Conservation (phyloP, 2,797 vertebrate species). For the Smutsia gigantea region DNA sequence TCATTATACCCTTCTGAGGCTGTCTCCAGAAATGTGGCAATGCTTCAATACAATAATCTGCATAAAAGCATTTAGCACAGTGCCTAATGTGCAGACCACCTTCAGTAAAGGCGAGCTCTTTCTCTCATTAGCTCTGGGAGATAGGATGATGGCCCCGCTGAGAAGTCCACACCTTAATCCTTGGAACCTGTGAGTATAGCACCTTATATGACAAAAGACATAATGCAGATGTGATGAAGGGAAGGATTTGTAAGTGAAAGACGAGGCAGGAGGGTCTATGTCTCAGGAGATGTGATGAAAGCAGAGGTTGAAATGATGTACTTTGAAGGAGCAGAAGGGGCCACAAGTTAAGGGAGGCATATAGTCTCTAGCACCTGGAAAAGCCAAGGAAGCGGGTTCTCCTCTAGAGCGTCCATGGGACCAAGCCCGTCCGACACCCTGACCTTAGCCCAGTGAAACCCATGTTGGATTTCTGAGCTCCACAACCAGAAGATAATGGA, state of each 20-base stretch:
- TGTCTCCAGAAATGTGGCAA: neutral
- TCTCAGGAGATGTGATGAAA: neutral
- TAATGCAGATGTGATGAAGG: neutral
- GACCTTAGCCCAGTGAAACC: neutral
- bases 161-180: neutral
- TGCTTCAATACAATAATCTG: neutral
- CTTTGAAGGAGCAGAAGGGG: neutral
- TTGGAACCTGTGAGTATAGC: neutral
- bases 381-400: neutral
- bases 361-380: too few species aligned
- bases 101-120: neutral
- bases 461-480: neutral
- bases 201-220: too few species aligned
- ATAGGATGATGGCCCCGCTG: neutral
- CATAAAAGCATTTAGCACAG: neutral
- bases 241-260: neutral
- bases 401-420: neutral
- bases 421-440: neutral
- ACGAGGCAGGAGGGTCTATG: too few species aligned
- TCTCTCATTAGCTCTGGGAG: accelerated
- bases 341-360: neutral
- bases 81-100: neutral
- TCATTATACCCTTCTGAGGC: neutral
- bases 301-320: neutral
- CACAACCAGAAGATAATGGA: neutral